Evolutionary conservation across 2,797 vertebrate species (phyloP), one percentile per base, ranked within the genome.

Genomic region (Sylvia borin): DNA sequence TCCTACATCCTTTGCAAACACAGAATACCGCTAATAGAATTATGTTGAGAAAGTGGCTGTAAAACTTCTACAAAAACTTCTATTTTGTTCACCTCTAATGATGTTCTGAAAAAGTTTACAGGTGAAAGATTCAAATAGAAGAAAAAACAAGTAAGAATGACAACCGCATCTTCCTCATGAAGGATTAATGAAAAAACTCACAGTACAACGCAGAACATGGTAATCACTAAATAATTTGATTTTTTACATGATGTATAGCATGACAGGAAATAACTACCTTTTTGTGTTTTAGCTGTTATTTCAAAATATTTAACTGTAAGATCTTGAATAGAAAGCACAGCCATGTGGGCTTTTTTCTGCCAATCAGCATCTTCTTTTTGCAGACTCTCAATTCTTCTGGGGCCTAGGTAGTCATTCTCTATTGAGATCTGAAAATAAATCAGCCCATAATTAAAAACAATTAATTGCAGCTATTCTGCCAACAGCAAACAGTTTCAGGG

Each of bases 251-350:
- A 54, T 7, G 7, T 22, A 79, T 25, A 75, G 12, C 12, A 71
- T 8, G 68, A 42, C 54, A n/a, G 31, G 70, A 92, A 89, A 77
- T 68, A 86, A 53, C 79, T 98, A 99, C 99, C 99, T 98, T 99
- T 99, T 97, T 99, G 99, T 66, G 99, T 98, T 77, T 99, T 98
- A 38, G 99, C 99, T 32, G 99, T 99, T 97, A 99, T 99, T 97
- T 99, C 99, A 78, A 99, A 99, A 96, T 99, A 99, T 97, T 99
- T 99, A 95, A 99, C 99, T 24, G 99, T 99, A 92, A 99, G 98
- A 94, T 99, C 99, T 93, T 99, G 99, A 84, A 99, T 99, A 93
- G 99, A 99, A 60, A 99, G 98, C 13, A 99, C 99, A 34, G 99
- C 99, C 62, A 98, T 98, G 47, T 99, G 98, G 48, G 99, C 99